Evolutionary conservation across 2,113 vertebrate genomes (phyloP), one percentile per base, ranked within the genome.

Genomic region (Fulica atra): DNA sequence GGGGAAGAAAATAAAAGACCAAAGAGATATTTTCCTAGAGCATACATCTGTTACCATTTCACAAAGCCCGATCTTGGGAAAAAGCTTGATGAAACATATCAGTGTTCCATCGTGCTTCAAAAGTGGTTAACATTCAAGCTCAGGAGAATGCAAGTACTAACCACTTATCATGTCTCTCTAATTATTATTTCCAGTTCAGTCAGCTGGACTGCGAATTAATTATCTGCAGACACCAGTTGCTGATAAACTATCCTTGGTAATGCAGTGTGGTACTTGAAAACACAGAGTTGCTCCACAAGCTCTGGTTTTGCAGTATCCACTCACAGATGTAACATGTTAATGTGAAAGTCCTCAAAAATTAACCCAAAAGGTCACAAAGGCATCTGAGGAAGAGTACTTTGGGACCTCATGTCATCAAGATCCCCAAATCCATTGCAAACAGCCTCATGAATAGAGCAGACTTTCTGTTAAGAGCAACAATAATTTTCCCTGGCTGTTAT

Each of bases 111-210:
- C 92, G 90, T 61, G 77, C 86, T 95, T 92, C 92, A 57, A 88
- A 94, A 95, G 80, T 50, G 33, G 69, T 48, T 60, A 92, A 88
- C 72, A 93, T 94, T 57, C 73, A 87, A 88, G 77, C 86, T 69
- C 70, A 86, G 50, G 74, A 86, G 83, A 91, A 88, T 86, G 71
- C 36, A 81, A 65, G 35, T 64, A 86, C 86, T 79, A 95, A 88
- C 48, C 76, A 76, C 81, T 84, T 87, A 85, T 44, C 76, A 72
- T 40, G 50, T 76, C 90, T 92, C 64, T 91, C 72, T 95, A 94
- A 96, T 94, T 94, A 92, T 88, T 94, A 92, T 69, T 93, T 81
- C 57, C 83, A 92, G 53, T 89, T 92, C 82, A 93, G 65, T 81
- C 60, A 96, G 64, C 38, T 86, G 83, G 53, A 83, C 90, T 69